Conservation (phyloP, 2,797 vertebrate genomes). For the Trematomus bernacchii region DNA sequence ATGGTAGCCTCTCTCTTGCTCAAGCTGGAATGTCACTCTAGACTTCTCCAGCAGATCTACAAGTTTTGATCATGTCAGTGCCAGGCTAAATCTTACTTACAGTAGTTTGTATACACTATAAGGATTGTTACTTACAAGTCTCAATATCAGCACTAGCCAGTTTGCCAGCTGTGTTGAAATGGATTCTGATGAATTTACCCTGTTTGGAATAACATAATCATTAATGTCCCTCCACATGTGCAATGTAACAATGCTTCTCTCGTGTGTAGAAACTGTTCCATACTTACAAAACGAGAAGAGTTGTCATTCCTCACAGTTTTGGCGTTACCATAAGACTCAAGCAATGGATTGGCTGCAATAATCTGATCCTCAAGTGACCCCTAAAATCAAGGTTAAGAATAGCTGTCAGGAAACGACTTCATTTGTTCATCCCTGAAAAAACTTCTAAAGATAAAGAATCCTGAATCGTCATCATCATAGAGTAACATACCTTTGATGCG, state of each 20-base stretch:
- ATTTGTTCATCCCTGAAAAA: no score
- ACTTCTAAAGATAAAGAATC: no score
- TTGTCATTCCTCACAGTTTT: slow-evolving; percentile 95
- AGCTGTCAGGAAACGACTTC: background rate
- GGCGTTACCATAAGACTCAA: slow-evolving; percentile 92
- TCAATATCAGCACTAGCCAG: slow-evolving; percentile 92
- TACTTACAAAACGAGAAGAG: slow-evolving; percentile 92
- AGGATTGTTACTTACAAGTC: slow-evolving; percentile 84
- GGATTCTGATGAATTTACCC: slow-evolving; percentile 89
- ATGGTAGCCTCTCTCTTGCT: slow-evolving; percentile 90
- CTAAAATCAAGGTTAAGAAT: slow-evolving; percentile 59
- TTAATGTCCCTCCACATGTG: background rate
- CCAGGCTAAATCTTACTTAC: background rate
- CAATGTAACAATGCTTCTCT: background rate
- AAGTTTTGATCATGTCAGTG: slow-evolving; percentile 24
- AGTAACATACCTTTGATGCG: no score
- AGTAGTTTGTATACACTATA: background rate
- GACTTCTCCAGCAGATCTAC: slow-evolving; percentile 92
- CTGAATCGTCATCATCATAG: no score
- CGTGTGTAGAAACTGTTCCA: background rate
- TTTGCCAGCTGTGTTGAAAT: slow-evolving; percentile 84
- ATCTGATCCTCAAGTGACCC: slow-evolving; percentile 89
- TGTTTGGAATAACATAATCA: slow-evolving; percentile 32
- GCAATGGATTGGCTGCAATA: slow-evolving; percentile 87
- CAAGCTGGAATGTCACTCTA: slow-evolving; percentile 90